Conservation (phyloP, 2,113 vertebrate species). For the Coryphaenoides rupestris region DNA sequence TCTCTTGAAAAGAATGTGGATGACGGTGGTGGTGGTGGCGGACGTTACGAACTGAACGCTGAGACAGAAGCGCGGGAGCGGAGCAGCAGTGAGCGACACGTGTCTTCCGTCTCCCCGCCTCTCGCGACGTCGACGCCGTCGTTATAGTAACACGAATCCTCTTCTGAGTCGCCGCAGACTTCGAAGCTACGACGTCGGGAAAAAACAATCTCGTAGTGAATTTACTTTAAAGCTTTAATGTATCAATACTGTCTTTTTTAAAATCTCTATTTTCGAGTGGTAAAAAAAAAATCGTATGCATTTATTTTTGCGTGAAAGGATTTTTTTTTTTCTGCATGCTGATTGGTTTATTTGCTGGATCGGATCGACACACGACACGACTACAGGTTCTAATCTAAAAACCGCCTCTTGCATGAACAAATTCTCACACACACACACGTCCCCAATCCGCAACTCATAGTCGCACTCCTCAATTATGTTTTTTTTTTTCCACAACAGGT, state of each 20-base stretch:
- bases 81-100: slow-evolving; percentile 21
- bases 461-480: slow-evolving; percentile 14
- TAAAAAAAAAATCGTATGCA: background rate
- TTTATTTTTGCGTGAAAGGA: slow-evolving; percentile 43
- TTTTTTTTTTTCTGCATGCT: slow-evolving; percentile 48
- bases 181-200: slow-evolving; percentile 29
- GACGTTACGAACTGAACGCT: slow-evolving; percentile 37
- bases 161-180: slow-evolving; percentile 39
- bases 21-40: slow-evolving; percentile 44
- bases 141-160: slow-evolving; percentile 30
- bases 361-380: slow-evolving; percentile 15
- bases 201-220: slow-evolving; percentile 40
- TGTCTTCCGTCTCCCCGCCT: slow-evolving; percentile 19
- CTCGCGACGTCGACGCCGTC: slow-evolving; percentile 23
- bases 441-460: slow-evolving; percentile 24
- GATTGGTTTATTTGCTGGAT: slow-evolving; percentile 37
- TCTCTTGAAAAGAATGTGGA: slow-evolving; percentile 42
- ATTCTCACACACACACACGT: slow-evolving; percentile 19
- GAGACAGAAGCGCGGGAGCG: slow-evolving; percentile 19
- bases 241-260: slow-evolving; percentile 29
- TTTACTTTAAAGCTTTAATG: slow-evolving; percentile 53
- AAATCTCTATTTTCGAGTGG: slow-evolving; percentile 37
- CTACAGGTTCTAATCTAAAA: slow-evolving; percentile 38
- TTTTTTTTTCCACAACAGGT: background rate
- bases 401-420: slow-evolving; percentile 36